Percentiles rank a stretch among this genome's conserved stretches.
Conservation (phyloP, 2,888 invertebrate species). For the Drosophila trichaetosa region DNA sequence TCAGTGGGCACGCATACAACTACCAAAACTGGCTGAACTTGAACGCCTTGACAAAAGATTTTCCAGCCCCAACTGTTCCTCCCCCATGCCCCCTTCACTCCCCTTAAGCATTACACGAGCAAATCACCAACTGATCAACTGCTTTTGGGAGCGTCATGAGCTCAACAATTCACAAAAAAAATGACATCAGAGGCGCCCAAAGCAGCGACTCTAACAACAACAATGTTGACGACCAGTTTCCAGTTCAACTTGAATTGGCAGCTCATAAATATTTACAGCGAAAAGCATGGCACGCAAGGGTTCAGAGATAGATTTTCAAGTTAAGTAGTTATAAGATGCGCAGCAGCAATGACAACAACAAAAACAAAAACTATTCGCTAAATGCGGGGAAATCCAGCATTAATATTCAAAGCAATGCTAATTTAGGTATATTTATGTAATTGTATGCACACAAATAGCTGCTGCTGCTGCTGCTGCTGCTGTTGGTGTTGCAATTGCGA, state of each 20-base stretch:
- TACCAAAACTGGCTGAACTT: constrained; percentile 49
- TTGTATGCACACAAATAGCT: constrained; percentile 20
- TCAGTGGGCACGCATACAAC: constrained; percentile 5
- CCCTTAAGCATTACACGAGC: constrained; percentile 20
- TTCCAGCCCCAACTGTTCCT: constrained; percentile 14
- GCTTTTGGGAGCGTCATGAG: constrained; percentile 61
- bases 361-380: background rate
- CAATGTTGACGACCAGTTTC: constrained; percentile 33
- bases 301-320: constrained; percentile 39
- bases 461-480: constrained; percentile 10
- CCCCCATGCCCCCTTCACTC: background rate
- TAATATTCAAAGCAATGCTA: constrained; percentile 75
- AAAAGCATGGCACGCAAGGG: constrained; percentile 35
- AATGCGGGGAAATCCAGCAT: constrained; percentile 38
- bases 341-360: constrained; percentile 6
- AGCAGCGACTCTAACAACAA: constrained; percentile 2
- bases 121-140: constrained; percentile 27
- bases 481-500: constrained; percentile 57
- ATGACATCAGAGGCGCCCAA: constrained; percentile 45
- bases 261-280: constrained; percentile 74
- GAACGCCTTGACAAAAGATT: constrained; percentile 64
- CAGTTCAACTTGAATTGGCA: constrained; percentile 77
- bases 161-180: constrained; percentile 51
- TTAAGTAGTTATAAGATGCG: constrained; percentile 36
- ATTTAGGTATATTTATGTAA: constrained; percentile 43